Evolutionary conservation across 2,797 vertebrate species (phyloP).

Genomic region (Discoglossus pictus): DNA sequence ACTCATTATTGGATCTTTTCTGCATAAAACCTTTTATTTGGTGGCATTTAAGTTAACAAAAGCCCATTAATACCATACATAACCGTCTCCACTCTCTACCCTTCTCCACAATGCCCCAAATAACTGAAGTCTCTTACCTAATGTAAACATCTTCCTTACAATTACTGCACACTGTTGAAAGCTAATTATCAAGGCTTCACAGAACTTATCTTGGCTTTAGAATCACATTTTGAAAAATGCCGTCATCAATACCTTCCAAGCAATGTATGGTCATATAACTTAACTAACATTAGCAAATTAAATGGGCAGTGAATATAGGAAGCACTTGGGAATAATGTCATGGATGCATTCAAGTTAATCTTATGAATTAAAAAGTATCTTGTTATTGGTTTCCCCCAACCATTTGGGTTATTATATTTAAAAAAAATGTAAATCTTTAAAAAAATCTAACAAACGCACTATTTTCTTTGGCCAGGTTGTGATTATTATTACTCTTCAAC

Average conservation of each 20-base stretch:
- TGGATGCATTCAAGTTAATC: conserved; percentile 14
- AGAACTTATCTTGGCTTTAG: conserved; percentile 31
- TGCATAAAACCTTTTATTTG: conserved; percentile 1
- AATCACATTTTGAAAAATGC: conserved; percentile 39
- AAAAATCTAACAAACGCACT: too few relatives aligned
- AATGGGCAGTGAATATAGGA: conserved; percentile 2
- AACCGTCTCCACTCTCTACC: not conserved
- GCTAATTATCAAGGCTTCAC: conserved; percentile 38
- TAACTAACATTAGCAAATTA: conserved; percentile 40
- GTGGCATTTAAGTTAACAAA: not conserved
- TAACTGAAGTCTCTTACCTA: conserved; percentile 15
- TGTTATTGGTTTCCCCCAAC: too few relatives aligned
- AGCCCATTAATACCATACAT: not conserved
- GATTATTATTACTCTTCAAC: too few relatives aligned
- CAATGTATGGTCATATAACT: conserved; percentile 26
- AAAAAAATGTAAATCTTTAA: too few relatives aligned
- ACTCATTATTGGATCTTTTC: not conserved
- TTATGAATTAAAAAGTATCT: too few relatives aligned
- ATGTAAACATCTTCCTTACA: conserved; percentile 34
- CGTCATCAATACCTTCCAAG: conserved; percentile 4
- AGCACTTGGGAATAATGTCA: conserved; percentile 23
- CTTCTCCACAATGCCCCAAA: not conserved
- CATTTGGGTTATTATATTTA: too few relatives aligned
- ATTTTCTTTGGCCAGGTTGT: too few relatives aligned
- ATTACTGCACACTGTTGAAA: conserved; percentile 11